A percentile compares a stretch with the other conserved stretches of the same genome.
Evolutionary conservation across 2,888 invertebrate genomes (phyloP).

Genomic region (Elegia similella): DNA sequence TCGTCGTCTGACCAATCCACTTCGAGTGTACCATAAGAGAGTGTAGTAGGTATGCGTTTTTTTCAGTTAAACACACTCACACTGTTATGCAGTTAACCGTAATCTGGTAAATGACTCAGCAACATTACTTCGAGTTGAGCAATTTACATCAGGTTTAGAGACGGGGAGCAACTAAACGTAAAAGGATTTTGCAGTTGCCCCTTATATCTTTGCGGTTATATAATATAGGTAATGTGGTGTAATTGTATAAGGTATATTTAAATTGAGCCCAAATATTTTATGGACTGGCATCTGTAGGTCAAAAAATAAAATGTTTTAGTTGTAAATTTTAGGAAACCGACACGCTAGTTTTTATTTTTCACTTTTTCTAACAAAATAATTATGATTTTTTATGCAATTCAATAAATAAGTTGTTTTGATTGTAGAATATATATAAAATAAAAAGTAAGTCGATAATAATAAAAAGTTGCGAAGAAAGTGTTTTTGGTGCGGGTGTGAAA

Average conservation of each 20-base stretch:
- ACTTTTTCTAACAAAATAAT: too few relatives aligned
- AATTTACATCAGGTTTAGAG: constrained; percentile 2
- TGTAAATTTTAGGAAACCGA: too few relatives aligned
- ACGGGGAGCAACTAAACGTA: background rate
- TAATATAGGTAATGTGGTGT: background rate
- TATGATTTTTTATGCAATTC: too few relatives aligned
- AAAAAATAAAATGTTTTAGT: too few relatives aligned
- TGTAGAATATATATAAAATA: too few relatives aligned
- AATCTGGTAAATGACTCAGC: background rate
- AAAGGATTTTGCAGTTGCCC: constrained; percentile 9
- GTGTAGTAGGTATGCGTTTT: background rate
- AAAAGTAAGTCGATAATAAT: too few relatives aligned
- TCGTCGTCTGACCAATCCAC: too few relatives aligned
- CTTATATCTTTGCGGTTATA: background rate
- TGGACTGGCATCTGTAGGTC: background rate
- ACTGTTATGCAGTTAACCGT: background rate
- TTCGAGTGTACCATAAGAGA: background rate
- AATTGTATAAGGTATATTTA: background rate
- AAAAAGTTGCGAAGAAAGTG: too few relatives aligned
- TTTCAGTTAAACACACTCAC: background rate
- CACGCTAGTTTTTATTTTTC: too few relatives aligned
- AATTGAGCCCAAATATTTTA: background rate
- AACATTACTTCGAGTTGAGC: background rate
- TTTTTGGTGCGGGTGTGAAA: too few relatives aligned
- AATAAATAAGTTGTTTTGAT: too few relatives aligned